Conservation (phyloP, 2,113 vertebrate genomes). For the Falco punctatus region DNA sequence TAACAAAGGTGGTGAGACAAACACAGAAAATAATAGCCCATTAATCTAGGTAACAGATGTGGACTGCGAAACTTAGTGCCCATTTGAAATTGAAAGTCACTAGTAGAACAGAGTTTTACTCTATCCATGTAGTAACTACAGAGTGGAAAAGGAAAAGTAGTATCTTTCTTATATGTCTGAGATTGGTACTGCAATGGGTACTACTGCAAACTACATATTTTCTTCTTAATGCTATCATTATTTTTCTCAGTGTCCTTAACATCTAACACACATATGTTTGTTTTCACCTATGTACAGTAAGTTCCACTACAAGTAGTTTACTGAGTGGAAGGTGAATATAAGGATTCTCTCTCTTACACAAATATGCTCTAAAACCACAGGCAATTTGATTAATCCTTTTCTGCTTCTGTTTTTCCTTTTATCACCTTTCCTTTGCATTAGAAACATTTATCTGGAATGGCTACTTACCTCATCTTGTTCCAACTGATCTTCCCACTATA, state of each 20-base stretch:
- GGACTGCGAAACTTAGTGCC: background rate
- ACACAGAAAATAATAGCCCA: constrained; percentile 6
- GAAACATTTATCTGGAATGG: background rate
- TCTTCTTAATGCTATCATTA: background rate
- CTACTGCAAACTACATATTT: background rate
- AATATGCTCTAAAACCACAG: background rate
- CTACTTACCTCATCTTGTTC: background rate
- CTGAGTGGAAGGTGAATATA: background rate
- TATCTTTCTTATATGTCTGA: background rate
- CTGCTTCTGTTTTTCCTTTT: background rate
- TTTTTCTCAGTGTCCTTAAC: background rate
- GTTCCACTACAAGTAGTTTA: background rate
- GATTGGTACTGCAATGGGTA: background rate
- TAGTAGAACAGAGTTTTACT: background rate
- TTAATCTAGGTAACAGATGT: constrained; percentile 9
- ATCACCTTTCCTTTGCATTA: background rate
- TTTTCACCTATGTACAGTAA: background rate
- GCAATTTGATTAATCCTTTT: background rate
- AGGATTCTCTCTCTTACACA: background rate
- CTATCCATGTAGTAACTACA: background rate
- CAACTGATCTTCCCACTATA: background rate
- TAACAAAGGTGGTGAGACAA: constrained; percentile 29
- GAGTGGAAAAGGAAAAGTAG: background rate
- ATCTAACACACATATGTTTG: background rate
- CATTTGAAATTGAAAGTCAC: constrained; percentile 14